These are phyloP conservation scores for Teleiodes luculella DNA, from an alignment of 2,888 invertebrate genomes.

Conservation along the genomic window DNA sequence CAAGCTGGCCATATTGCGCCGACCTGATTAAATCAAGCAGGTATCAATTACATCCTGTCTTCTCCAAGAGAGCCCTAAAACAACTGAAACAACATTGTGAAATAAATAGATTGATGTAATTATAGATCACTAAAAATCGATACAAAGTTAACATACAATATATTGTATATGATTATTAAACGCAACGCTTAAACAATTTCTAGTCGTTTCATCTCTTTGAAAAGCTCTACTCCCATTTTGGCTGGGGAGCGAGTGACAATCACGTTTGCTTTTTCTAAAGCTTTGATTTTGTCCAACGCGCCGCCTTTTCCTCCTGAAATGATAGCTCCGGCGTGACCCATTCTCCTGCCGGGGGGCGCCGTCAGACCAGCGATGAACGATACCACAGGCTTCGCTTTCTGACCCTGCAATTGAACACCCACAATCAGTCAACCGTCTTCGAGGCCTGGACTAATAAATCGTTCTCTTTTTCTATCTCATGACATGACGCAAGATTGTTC, in stretches of 20 bases:
- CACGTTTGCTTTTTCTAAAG: conserved; percentile 94
- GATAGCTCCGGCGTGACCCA: conserved; percentile 99
- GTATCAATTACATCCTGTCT: not conserved
- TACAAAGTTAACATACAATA: conserved; percentile 47
- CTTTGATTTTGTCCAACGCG: conserved; percentile 98
- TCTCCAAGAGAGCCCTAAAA: not conserved
- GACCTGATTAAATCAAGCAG: not conserved
- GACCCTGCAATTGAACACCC: conserved; percentile 78
- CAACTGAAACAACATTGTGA: conserved; percentile 42
- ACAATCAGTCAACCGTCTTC: not conserved
- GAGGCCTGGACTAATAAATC: no score
- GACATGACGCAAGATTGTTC: no score
- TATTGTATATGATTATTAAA: conserved; percentile 27
- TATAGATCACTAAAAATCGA: conserved; percentile 59
- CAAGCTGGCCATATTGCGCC: not conserved
- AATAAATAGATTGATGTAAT: conserved; percentile 67
- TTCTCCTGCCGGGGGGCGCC: conserved; percentile 97
- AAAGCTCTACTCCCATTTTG: conserved; percentile 94
- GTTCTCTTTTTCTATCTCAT: no score
- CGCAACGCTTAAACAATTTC: conserved; percentile 73
- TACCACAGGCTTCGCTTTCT: conserved; percentile 96
- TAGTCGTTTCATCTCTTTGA: conserved; percentile 93
- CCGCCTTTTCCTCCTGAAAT: conserved; percentile 99
- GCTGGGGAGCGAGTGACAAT: conserved; percentile 97
- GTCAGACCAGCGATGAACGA: conserved; percentile 99